Conservation (phyloP, 1,140 invertebrate genomes). For the Bombus confusus region DNA sequence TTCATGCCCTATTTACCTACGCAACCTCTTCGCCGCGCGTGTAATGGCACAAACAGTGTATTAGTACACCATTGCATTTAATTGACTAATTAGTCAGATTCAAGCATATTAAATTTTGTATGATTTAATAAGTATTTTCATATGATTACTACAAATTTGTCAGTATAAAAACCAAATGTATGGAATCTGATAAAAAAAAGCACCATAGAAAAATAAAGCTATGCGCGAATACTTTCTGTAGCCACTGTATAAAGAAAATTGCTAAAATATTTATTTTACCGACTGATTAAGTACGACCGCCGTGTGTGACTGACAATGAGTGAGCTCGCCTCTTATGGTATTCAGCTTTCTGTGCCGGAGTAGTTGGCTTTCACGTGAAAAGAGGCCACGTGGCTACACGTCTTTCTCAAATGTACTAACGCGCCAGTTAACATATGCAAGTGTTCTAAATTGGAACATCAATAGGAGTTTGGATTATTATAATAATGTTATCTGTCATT, state of each 20-base stretch:
- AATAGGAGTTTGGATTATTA: not conserved
- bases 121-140: not conserved
- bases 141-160: too few species aligned
- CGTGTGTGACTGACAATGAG: not conserved
- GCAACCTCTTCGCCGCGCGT: too few species aligned
- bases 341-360: not conserved
- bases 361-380: constrained; percentile 41
- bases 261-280: not conserved
- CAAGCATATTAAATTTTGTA: not conserved
- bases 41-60: not conserved
- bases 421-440: not conserved
- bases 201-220: not conserved
- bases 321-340: not conserved
- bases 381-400: constrained; percentile 5
- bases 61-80: not conserved
- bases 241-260: not conserved
- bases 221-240: not conserved
- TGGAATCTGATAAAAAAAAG: not conserved
- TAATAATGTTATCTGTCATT: not conserved
- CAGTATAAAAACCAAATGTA: not conserved
- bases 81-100: not conserved
- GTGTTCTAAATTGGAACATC: not conserved
- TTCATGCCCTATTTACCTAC: not conserved
- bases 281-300: too few species aligned
- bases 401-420: not conserved